These are phyloP conservation scores for Escarpia spicata DNA, from an alignment of 2,888 invertebrate genomes.

Conservation along the genomic window DNA sequence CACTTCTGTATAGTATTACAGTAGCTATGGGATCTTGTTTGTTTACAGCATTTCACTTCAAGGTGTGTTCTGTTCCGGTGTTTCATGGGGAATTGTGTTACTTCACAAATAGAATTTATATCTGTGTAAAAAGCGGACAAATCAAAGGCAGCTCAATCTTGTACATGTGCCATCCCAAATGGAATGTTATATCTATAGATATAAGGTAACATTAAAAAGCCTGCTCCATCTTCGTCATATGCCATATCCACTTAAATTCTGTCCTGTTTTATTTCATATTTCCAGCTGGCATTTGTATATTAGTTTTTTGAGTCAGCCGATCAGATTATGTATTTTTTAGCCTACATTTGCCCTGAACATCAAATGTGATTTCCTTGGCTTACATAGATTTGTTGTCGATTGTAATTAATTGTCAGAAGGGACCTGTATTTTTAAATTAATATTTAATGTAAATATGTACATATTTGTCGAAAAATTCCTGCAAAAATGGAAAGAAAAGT, in stretches of 20 bases:
- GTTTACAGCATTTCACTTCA: background rate
- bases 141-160: no score
- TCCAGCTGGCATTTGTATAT: background rate
- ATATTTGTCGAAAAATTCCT: background rate
- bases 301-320: background rate
- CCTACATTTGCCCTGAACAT: background rate
- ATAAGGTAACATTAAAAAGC: background rate
- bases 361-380: background rate
- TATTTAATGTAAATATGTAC: background rate
- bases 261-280: background rate
- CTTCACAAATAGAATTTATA: background rate
- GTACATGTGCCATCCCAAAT: no score
- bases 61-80: background rate
- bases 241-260: background rate
- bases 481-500: background rate
- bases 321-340: background rate
- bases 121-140: background rate
- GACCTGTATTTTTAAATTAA: background rate
- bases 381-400: background rate
- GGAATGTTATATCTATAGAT: no score
- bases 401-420: background rate
- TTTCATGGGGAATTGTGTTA: background rate
- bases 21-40: background rate
- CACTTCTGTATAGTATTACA: background rate
- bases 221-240: background rate